Base-by-base conservation (phyloP, 2,113 vertebrate genomes). In the Rhinichthys klamathensis region DNA sequence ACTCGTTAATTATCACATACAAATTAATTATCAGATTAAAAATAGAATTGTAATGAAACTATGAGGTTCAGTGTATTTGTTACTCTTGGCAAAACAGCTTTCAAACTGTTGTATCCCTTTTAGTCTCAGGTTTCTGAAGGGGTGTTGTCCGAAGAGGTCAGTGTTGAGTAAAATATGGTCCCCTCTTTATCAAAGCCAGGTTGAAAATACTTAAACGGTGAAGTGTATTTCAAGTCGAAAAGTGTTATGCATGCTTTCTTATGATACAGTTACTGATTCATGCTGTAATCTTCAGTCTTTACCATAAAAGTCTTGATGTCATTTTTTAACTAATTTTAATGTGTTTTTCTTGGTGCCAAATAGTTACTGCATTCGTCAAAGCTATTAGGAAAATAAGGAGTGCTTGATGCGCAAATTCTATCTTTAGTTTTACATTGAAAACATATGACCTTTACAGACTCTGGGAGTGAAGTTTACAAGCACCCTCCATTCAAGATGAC, bases 401-500 rank as follows among this genome's bases (percentile, higher is more conserved):
- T 27, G 12, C 15, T 30, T 63, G 21, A 13, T 72, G 4, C 6
- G 4, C 35, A 44, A 38, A n/a, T 84, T 32, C 60, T 2, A 54
- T 69, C 80, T 86, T 13, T 51, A 78, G 25, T 63, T 65, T 84
- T 30, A 77, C 61, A 54, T 38, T 41, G 16, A 69, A 63, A 61
- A 67, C 25, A 41, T 46, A 63, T 87, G 87, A 88, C 85, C 85
- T 90, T 90, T 83, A 81, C 74, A 75, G 51, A 44, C 80, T 85
- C 15, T 35, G 41, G 69, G 61, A 70, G 82, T 86, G 81, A 60
- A 75, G 83, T 89, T 85, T 76, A 85, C 77, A 89, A 89, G 90
- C 49, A 72, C 9, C 70, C 58, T 27, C 84, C 60, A 77, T 88
- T 89, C 82, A 84, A 86, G 77, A 89, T 88, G 90, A 89, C 87